phyloP scores from a whole-genome alignment of 2,113 vertebrate genomes.

The Pelvicachromis taeniatus region DNA sequence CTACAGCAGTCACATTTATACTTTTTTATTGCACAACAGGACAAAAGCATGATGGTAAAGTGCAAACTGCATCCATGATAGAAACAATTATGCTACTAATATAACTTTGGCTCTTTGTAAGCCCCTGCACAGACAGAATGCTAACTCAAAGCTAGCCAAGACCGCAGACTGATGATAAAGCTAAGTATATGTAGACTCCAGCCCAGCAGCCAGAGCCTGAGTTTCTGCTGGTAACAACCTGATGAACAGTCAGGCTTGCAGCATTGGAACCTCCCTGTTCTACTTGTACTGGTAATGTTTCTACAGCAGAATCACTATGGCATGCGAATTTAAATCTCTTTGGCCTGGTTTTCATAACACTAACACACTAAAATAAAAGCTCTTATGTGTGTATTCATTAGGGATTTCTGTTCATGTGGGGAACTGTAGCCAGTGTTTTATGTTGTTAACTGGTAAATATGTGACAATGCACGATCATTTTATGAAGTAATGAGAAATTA shows the following conservation, averaged over 20 bases:
- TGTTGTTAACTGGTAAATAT: neutral
- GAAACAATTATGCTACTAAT: neutral
- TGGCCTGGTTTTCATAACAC: neutral
- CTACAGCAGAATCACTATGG: neutral
- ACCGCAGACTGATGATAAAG: neutral
- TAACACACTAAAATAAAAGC: neutral
- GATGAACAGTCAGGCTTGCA: neutral
- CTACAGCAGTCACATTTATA: neutral
- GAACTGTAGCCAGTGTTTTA: neutral
- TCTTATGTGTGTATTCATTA: neutral
- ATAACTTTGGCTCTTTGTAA: neutral
- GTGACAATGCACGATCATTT: neutral
- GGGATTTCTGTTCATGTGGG: neutral
- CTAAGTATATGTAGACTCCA: neutral
- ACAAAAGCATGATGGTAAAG: neutral
- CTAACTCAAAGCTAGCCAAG: neutral
- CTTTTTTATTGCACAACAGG: neutral
- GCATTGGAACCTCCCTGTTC: neutral
- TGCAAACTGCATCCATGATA: too few species aligned
- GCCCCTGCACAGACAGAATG: neutral
- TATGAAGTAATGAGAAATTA: neutral
- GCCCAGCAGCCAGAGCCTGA: neutral
- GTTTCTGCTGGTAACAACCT: neutral
- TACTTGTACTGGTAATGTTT: neutral
- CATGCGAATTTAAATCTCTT: neutral